Evolutionary conservation across 2,888 invertebrate species (phyloP).

Genomic region (Laspeyria flexula): DNA sequence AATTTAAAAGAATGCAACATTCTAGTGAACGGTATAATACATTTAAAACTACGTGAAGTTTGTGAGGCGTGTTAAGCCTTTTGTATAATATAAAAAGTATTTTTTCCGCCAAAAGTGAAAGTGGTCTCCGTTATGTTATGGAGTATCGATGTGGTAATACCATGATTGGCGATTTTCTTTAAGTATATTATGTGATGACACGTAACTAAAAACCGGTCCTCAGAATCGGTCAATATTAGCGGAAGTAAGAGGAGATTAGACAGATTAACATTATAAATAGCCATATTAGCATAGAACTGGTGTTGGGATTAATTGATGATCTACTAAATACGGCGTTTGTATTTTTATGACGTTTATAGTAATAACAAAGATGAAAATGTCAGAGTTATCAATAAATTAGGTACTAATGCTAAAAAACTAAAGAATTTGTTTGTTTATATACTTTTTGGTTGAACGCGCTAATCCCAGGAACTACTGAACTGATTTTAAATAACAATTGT

Average conservation of each 20-base stretch:
- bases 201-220: conserved; percentile 66
- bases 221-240: conserved; percentile 19
- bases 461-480: no score
- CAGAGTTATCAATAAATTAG: no score
- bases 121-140: conserved; percentile 36
- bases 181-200: conserved; percentile 67
- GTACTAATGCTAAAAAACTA: no score
- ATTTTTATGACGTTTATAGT: not conserved
- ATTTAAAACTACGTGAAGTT: conserved; percentile 5
- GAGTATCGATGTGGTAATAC: conserved; percentile 53
- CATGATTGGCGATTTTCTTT: conserved; percentile 59
- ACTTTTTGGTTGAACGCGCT: no score
- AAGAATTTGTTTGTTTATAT: no score
- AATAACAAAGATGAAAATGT: not conserved
- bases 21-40: conserved; percentile 20
- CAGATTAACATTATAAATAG: conserved; percentile 4
- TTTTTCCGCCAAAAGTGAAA: conserved; percentile 43
- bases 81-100: conserved; percentile 25
- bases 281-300: not conserved
- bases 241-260: conserved; percentile 40
- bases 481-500: no score
- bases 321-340: not conserved
- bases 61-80: conserved; percentile 25
- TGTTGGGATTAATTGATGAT: not conserved
- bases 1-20: conserved; percentile 8